Conservation (phyloP, 2,113 vertebrate genomes). For the Trochalopteron elliotii region DNA sequence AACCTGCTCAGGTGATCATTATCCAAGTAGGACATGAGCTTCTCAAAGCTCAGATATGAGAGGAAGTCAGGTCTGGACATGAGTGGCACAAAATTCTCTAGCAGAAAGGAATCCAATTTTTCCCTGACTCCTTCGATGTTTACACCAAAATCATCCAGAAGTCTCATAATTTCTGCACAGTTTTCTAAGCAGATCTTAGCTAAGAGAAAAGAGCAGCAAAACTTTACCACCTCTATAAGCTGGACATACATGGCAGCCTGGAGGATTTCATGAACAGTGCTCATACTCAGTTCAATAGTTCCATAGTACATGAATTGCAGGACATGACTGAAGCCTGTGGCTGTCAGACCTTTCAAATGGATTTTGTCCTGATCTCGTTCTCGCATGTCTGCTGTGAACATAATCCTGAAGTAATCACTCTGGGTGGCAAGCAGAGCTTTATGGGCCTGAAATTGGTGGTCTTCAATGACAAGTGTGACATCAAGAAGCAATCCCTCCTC, state of each 20-base stretch:
- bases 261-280: constrained; percentile 95
- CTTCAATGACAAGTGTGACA: constrained; percentile 97
- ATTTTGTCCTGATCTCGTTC: constrained; percentile 99
- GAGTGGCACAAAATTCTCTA: constrained; percentile 97
- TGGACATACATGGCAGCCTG: constrained; percentile 99
- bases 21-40: constrained; percentile 94
- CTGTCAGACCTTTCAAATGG: constrained; percentile 97
- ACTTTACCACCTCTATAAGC: constrained; percentile 98
- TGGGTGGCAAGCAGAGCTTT: constrained; percentile 98
- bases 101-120: constrained; percentile 92
- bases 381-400: constrained; percentile 99
- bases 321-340: constrained; percentile 95
- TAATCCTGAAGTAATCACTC: constrained; percentile 99
- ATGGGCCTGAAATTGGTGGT: constrained; percentile 99
- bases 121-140: constrained; percentile 97
- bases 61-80: constrained; percentile 97
- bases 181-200: constrained; percentile 99
- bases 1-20: constrained; percentile 95
- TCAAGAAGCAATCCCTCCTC: constrained; percentile 97
- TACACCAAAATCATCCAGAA: constrained; percentile 98
- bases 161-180: constrained; percentile 98
- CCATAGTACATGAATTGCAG: constrained; percentile 99
- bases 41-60: constrained; percentile 96
- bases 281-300: constrained; percentile 98
- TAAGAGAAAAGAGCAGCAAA: constrained; percentile 98